Conservation (phyloP, 2,888 invertebrate species). For the Microdon myrmicae region DNA sequence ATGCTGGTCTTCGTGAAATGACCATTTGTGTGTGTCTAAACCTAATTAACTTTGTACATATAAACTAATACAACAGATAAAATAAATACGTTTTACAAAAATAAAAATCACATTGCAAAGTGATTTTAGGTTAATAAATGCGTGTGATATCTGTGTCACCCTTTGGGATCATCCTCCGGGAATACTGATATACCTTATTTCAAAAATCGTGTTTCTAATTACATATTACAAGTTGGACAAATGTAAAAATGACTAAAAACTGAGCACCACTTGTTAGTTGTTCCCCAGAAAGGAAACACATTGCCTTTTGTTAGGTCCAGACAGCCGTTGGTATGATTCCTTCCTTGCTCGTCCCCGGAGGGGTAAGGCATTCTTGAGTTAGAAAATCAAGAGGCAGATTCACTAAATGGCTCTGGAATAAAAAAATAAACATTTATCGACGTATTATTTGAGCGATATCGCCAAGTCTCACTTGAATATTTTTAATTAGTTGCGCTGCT, state of each 20-base stretch:
- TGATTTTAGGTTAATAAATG: no score
- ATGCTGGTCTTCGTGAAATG: no score
- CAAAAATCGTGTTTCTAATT: neutral
- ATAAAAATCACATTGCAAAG: no score
- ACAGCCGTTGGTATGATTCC: constrained; percentile 91
- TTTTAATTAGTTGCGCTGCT: constrained; percentile 78
- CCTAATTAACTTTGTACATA: no score
- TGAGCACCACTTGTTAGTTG: no score
- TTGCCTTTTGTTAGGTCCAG: constrained; percentile 80
- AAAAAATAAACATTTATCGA: constrained; percentile 17
- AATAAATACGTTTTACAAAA: no score
- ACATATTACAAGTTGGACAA: neutral
- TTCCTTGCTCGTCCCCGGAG: constrained; percentile 85
- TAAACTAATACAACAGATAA: no score
- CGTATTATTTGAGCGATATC: no score
- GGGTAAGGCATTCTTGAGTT: constrained; percentile 85
- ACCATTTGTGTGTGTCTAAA: no score
- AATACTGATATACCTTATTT: neutral
- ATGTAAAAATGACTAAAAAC: neutral
- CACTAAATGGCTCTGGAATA: constrained; percentile 84
- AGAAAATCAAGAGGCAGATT: constrained; percentile 90
- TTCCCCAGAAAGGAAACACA: no score
- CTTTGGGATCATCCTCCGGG: neutral
- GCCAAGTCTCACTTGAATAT: constrained; percentile 72
- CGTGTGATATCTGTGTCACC: no score